Conservation (phyloP, 2,888 invertebrate genomes). For the Stramonita haemastoma region DNA sequence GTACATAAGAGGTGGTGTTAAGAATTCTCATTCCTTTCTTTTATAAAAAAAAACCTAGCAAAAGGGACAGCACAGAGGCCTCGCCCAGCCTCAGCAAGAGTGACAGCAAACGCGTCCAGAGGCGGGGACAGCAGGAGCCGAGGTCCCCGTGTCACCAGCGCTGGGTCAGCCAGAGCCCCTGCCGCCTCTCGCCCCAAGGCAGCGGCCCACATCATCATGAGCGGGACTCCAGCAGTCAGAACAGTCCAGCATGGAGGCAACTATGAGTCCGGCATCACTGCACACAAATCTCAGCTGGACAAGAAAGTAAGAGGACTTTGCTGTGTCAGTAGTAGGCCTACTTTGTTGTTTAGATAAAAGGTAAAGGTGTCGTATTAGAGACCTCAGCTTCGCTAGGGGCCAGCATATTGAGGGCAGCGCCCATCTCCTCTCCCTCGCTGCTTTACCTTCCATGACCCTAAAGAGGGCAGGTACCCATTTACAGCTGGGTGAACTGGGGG, state of each 20-base stretch:
- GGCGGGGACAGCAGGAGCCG: slow-evolving; percentile 43
- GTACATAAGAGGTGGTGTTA: too few species aligned
- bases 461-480: too few species aligned
- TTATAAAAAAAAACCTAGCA: background rate
- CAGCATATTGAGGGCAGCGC: too few species aligned
- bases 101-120: slow-evolving; percentile 47
- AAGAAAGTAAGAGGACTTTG: slow-evolving; percentile 44
- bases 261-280: slow-evolving; percentile 33
- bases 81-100: slow-evolving; percentile 64
- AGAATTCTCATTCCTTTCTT: too few species aligned
- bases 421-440: too few species aligned
- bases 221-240: slow-evolving; percentile 29
- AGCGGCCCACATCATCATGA: slow-evolving; percentile 69
- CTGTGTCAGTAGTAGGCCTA: background rate
- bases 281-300: slow-evolving; percentile 47
- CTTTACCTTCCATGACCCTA: too few species aligned
- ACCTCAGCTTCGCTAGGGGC: too few species aligned
- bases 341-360: too few species aligned
- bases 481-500: too few species aligned
- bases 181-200: slow-evolving; percentile 64
- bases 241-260: slow-evolving; percentile 8
- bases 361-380: too few species aligned
- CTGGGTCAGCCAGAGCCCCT: slow-evolving; percentile 54
- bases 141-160: slow-evolving; percentile 57
- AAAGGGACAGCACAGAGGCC: slow-evolving; percentile 26